Conservation (phyloP, 2,113 vertebrate species). For the Pagrus major region DNA sequence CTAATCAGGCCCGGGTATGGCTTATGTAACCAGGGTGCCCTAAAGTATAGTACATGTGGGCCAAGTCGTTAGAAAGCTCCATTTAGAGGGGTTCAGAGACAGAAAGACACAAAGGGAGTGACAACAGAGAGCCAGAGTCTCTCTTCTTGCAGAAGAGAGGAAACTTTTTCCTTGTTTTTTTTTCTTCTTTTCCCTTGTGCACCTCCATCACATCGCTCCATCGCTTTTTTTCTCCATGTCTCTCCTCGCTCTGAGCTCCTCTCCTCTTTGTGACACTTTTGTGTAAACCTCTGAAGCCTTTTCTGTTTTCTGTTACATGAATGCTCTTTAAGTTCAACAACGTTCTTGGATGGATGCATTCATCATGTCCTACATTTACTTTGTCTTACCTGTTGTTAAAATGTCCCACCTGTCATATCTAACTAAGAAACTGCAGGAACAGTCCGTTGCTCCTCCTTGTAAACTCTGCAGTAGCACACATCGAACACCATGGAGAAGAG, state of each 20-base stretch:
- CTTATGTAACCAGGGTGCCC: constrained; percentile 19
- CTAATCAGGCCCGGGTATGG: background rate
- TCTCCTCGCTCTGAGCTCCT: background rate
- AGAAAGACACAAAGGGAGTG: background rate
- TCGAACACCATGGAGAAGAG: background rate
- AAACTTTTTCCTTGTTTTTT: background rate
- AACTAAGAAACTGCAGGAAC: background rate
- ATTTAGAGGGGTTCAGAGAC: constrained; percentile 12
- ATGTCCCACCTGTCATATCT: constrained; percentile 1
- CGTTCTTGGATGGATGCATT: background rate
- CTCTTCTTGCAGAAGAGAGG: constrained; percentile 5
- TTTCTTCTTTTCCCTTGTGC: constrained; percentile 1
- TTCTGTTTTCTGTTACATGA: constrained; percentile 24
- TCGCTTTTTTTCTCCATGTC: constrained; percentile 3
- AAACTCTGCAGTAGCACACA: background rate
- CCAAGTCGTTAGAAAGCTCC: constrained; percentile 15
- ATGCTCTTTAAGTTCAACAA: constrained; percentile 8
- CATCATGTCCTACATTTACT: background rate
- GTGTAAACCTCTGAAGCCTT: constrained; percentile 23
- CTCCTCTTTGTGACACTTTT: constrained; percentile 18
- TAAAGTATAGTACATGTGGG: constrained; percentile 9
- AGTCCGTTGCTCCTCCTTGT: background rate
- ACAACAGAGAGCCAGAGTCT: background rate
- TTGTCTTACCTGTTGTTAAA: constrained; percentile 6
- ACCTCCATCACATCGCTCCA: no score